Base-by-base conservation (phyloP, 2,888 invertebrate genomes). In the Drosophila acutilabella region DNA sequence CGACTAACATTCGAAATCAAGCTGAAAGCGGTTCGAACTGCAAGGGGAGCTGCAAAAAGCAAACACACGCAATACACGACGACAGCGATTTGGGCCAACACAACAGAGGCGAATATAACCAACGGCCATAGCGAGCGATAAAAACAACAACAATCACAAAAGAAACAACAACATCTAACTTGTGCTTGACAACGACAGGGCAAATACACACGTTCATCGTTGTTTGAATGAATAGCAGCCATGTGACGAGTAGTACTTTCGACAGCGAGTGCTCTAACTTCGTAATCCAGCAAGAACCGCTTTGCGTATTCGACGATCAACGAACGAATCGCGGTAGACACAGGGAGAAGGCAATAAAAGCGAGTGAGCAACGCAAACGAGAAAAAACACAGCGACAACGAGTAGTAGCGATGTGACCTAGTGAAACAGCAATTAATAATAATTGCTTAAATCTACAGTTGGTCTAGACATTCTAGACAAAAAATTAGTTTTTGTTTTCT, bases 11-110 rank as follows among this genome's bases (percentile, higher is more conserved):
- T 70, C 58, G 67, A 66, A 88, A 84, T 81, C 86, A 61, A 71
- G 88, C 80, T 85, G 68, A 72, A 87, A 89, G 89, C 88, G 72
- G 88, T 89, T 87, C 64, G 65, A 88, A 79, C 87, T 72, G 73
- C 68, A 76, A 54, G 40, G 40, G 42, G 72, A 75, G 72, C 74
- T 68, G 64, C 73, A 61, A 58, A 74, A 54, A 74, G 66, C 71
- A 44, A 41, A 23, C 38, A 54, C 40, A 53, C 56, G 36, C 44
- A 26, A n/a, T 18, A 47, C 51, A 11, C 54, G 14, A 7, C 57
- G 57, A 77, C 73, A 64, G 18, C 51, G 66, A 74, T 64, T 78
- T 64, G 66, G 77, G 75, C 78, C 68, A 72, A 68, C 60, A 60
- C 45, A 59, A 45, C 44, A 47, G 16, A 41, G 45, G 57, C 8